These are phyloP conservation scores for Ophion costatus DNA, from an alignment of 2,888 invertebrate genomes.

Conservation along the genomic window DNA sequence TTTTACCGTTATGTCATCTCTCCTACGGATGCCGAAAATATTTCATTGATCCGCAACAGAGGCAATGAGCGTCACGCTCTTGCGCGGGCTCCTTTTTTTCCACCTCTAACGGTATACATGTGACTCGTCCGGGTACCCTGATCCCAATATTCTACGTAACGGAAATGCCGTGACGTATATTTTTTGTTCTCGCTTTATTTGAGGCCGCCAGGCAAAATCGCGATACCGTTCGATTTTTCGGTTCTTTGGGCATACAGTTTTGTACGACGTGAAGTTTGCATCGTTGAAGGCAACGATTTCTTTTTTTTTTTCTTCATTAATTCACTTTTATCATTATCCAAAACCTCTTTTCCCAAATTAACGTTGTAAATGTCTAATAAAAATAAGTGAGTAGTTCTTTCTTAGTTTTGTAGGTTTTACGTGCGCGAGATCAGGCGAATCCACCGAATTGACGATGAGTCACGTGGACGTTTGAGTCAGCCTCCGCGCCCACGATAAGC, in stretches of 20 bases:
- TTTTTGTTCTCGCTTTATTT: constrained; percentile 1
- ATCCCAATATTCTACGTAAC: constrained; percentile 16
- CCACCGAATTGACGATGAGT: not conserved
- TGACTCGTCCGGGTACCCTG: not conserved
- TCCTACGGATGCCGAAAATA: not conserved
- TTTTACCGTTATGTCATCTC: not conserved
- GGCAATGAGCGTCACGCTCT: constrained; percentile 16
- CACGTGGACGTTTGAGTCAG: too few species aligned
- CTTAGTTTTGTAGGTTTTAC: too few species aligned
- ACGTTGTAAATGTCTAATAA: too few species aligned
- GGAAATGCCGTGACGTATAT: not conserved
- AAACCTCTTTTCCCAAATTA: too few species aligned
- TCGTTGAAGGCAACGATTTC: too few species aligned
- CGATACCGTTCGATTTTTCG: constrained; percentile 21
- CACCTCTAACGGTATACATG: constrained; percentile 14
- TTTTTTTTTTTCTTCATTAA: too few species aligned
- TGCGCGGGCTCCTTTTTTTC: constrained; percentile 15
- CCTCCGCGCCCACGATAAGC: too few species aligned
- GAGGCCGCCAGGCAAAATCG: not conserved
- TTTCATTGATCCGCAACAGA: constrained; percentile 14
- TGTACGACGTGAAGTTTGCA: too few species aligned
- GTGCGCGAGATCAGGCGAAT: not conserved
- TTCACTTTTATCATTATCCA: too few species aligned
- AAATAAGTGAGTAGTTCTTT: too few species aligned
- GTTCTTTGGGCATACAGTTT: not conserved